Base-by-base conservation (phyloP, 2,888 invertebrate genomes). In the Drosophila cracens region DNA sequence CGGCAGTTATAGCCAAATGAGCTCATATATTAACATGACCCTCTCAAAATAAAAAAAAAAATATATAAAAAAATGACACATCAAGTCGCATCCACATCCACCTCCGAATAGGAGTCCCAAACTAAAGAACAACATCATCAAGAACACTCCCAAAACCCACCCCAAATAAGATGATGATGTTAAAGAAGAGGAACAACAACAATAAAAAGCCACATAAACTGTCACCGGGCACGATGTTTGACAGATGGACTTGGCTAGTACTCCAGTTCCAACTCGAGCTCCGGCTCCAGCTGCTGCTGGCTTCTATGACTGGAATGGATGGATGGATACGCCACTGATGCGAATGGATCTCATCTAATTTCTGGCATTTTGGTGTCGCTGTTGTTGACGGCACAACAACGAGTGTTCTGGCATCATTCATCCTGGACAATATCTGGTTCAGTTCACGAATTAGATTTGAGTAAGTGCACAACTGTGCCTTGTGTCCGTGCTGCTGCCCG, bases 151-250 rank as follows among this genome's bases (percentile, higher is more conserved):
- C 27, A 46, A 16, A 27, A 6, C n/a, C n/a, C 40, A 16, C 46
- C 54, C 56, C 61, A 5, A 13, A 49, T 6, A 36, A 46, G 40
- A 27, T 16, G 33, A 56, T 56, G 27, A 38, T 38, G 29, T 21
- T 29, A 25, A 49, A 29, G n/a, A 48, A 46, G 40, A 61, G 16
- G 53, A 21, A 4, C 13, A 51, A 51, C 67, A 79, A 83, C 75
- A 83, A 82, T 85, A 64, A 69, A 82, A 75, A 76, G 70, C 77
- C 73, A 70, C 84, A 83, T 78, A 78, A 83, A 75, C 82, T 86
- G 84, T 88, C 84, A 87, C 54, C 78, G 70, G 59, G 66, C 75
- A 74, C 68, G 68, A 88, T 83, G 73, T 80, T 83, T 87, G 89
- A 88, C 84, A 80, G 84, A 85, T 85, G 89, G 82, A 86, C 82